Base-by-base conservation (phyloP, 2,113 vertebrate species). In the Varanus salvator region DNA sequence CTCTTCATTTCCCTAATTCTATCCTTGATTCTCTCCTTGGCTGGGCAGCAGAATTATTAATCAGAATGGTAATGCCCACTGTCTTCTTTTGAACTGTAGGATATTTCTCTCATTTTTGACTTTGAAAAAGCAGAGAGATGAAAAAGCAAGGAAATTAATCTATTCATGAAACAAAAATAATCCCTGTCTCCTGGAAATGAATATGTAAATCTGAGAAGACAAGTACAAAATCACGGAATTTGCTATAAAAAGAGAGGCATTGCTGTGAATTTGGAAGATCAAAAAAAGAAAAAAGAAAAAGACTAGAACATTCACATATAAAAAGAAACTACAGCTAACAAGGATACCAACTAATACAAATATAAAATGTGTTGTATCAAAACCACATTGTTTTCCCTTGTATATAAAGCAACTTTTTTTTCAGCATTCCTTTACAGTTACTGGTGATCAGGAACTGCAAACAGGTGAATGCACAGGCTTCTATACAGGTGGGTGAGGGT, bases 81-180 rank as follows among this genome's bases (percentile, higher is more conserved):
- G 44, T 76, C 66, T 77, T 76, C 48, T 78, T 87, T 84, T 60
- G 50, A 87, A 87, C 38, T 57, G 8, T 71, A 48, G 81, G 72
- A 84, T 57, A 52, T 87, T 84, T 78, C 69, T 86, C 54, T 38
- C 78, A n/a, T 68, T 82, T 83, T 82, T 64, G 54, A 75, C n/a
- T 76, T 83, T 77, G 71, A 54, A 54, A 87, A 80, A 44, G 34
- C 31, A 72, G 38, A 25, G 66, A 74, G 38, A 66, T 64, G 44
- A 60, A 80, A 80, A 74, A 27, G 15, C 31, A 6, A 50, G 29
- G 34, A 76, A 88, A 75, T 85, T 74, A 72, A 88, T 85, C 75
- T 80, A 80, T 44, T 88, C 82, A 81, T 52, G 68, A 84, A 84
- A 80, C 82, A 91, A 72, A 88, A 80, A 88, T 80, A 88, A 77